phyloP scores from a whole-genome alignment of 2,113 vertebrate genomes.

The Lamprologus lemairii region DNA sequence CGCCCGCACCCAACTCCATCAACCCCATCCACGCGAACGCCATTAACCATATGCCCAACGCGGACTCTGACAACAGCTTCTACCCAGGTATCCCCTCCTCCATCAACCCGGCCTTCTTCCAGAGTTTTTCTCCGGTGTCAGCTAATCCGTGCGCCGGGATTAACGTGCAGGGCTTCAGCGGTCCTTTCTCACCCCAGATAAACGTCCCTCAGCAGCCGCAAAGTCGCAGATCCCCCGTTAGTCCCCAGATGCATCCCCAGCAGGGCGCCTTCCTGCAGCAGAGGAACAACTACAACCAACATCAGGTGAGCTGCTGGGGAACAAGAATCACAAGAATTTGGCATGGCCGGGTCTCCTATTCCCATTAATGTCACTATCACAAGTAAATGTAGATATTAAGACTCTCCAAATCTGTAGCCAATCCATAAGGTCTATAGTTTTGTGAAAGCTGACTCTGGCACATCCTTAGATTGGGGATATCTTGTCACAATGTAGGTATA shows the following conservation, averaged over 20 bases:
- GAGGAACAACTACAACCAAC: conserved; percentile 90
- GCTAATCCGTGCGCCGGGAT: conserved; percentile 83
- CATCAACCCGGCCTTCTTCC: conserved; percentile 91
- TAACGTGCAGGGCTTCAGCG: conserved; percentile 78
- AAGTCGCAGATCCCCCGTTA: conserved; percentile 85
- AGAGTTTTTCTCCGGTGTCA: conserved; percentile 85
- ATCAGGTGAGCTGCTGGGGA: conserved; percentile 76
- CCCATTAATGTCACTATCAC: background rate
- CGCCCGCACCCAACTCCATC: conserved; percentile 62
- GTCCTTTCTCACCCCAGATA: conserved; percentile 86
- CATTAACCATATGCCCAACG: conserved; percentile 77
- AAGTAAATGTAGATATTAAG: background rate
- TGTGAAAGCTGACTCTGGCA: background rate
- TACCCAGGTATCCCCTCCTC: conserved; percentile 89
- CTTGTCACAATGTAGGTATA: background rate
- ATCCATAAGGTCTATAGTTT: background rate
- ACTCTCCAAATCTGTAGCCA: background rate
- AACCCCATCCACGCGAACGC: conserved; percentile 60
- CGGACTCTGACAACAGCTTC: conserved; percentile 84
- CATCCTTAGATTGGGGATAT: background rate
- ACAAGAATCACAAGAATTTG: background rate
- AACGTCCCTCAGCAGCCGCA: conserved; percentile 81
- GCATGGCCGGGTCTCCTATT: background rate
- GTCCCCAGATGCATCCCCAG: conserved; percentile 83
- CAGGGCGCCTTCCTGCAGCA: conserved; percentile 87